A percentile compares a stretch with the other conserved stretches of the same genome.
Evolutionary conservation across 2,797 vertebrate genomes (phyloP).

Genomic region (Salmo trutta): DNA sequence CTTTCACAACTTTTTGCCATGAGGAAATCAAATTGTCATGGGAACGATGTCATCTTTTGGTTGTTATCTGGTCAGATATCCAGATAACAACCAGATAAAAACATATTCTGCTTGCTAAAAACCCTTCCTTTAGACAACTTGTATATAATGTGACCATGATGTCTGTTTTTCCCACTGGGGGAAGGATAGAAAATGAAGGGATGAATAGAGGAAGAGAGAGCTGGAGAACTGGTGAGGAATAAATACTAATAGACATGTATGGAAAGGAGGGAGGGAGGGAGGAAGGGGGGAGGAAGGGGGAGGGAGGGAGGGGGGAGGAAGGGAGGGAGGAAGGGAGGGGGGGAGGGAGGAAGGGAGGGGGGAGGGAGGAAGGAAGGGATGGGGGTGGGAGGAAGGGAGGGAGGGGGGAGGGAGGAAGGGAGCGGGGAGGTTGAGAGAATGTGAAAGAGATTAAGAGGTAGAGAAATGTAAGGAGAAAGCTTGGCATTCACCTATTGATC

Average conservation of each 20-base stretch:
- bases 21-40: not conserved
- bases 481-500: slow-evolving; percentile 69
- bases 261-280: slow-evolving; percentile 5
- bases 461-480: slow-evolving; percentile 15
- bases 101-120: not conserved
- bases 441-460: not conserved
- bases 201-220: not conserved
- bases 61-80: no score
- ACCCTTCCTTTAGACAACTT: not conserved
- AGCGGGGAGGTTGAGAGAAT: slow-evolving; percentile 6
- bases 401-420: not conserved
- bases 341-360: not conserved
- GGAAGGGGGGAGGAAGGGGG: not conserved
- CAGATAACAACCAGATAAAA: not conserved
- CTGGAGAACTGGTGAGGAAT: not conserved
- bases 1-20: not conserved
- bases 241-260: not conserved
- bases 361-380: not conserved
- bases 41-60: not conserved
- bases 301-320: slow-evolving; percentile 1
- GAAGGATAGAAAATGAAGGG: not conserved
- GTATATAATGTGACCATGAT: not conserved
- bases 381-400: not conserved
- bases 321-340: slow-evolving; percentile 1
- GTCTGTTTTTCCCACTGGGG: not conserved